Evolutionary conservation across 2,113 vertebrate species (phyloP).

Genomic region (Nothoprocta pentlandii): DNA sequence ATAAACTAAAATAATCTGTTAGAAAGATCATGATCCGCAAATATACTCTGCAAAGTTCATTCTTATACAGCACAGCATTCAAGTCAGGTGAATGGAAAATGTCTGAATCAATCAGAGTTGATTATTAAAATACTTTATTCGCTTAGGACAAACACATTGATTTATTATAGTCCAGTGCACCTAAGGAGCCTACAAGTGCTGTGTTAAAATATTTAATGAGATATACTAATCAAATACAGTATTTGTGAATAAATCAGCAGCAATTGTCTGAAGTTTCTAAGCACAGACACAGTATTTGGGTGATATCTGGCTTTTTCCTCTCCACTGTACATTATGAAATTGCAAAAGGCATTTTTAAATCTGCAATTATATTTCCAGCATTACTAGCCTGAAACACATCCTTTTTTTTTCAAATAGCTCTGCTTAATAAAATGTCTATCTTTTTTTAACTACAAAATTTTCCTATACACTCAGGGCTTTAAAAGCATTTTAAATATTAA

Average conservation of each 20-base stretch:
- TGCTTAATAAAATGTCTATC: conserved; percentile 66
- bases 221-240: not conserved
- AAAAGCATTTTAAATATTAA: conserved; percentile 78
- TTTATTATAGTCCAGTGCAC: not conserved
- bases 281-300: not conserved
- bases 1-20: not conserved
- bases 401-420: conserved; percentile 61
- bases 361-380: conserved; percentile 36
- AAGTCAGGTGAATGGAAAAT: not conserved
- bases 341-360: conserved; percentile 11
- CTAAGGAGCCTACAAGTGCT: not conserved
- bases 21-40: not conserved
- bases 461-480: conserved; percentile 44
- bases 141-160: not conserved
- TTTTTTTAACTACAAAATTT: conserved; percentile 34
- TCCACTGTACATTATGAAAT: not conserved
- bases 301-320: not conserved
- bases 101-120: not conserved
- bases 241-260: conserved; percentile 18
- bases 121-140: not conserved
- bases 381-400: conserved; percentile 40
- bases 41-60: not conserved
- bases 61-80: not conserved
- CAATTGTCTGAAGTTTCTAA: not conserved
- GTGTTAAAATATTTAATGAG: conserved; percentile 28